Conservation (phyloP, 2,113 vertebrate species). For the Anthoscopus minutus region DNA sequence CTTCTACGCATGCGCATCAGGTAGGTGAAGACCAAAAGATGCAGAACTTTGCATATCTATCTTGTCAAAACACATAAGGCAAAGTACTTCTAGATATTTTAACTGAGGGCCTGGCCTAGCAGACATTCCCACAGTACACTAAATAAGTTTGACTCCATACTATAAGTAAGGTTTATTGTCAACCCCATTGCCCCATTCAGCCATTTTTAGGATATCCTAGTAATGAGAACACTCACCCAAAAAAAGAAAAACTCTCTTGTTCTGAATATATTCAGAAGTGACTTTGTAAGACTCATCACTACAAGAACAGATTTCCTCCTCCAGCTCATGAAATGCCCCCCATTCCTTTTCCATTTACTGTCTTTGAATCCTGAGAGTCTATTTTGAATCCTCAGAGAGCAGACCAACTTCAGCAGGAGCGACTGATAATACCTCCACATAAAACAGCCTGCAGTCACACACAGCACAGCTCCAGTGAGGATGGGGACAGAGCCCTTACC, state of each 20-base stretch:
- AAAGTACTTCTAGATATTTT: background rate
- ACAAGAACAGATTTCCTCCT: background rate
- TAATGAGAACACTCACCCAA: background rate
- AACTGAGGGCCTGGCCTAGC: background rate
- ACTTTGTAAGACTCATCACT: background rate
- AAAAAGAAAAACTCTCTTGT: background rate
- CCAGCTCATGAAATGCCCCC: background rate
- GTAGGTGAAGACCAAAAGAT: background rate
- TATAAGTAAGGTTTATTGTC: background rate
- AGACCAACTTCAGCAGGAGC: background rate
- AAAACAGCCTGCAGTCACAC: background rate
- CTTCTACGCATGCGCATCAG: background rate
- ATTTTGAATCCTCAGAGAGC: background rate
- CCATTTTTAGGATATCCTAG: background rate
- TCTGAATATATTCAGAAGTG: background rate
- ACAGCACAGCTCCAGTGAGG: background rate
- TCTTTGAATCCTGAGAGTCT: background rate
- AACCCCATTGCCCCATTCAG: background rate
- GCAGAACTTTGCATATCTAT: background rate
- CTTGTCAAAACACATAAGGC: background rate
- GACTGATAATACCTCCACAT: background rate
- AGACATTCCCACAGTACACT: background rate
- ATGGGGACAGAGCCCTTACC: fast-evolving
- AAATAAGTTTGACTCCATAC: background rate
- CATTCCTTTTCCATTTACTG: background rate